A percentile compares a stretch with the other conserved stretches of the same genome.
phyloP scores from a whole-genome alignment of 2,888 invertebrate species.

The Oxystoma pomonae region DNA sequence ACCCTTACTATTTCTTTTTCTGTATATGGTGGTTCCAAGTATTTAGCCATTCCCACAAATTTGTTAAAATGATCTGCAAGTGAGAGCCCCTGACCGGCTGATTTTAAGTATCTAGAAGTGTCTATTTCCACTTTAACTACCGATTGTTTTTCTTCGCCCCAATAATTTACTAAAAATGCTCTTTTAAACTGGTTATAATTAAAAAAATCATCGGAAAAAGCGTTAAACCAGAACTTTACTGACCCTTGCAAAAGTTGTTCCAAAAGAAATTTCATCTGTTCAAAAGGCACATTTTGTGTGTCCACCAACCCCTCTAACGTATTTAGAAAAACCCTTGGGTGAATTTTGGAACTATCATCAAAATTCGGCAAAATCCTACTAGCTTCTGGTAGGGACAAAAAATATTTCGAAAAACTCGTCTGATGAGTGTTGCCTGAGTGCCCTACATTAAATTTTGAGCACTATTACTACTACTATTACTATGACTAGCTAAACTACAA shows the following conservation, averaged over 20 bases:
- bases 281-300: constrained; percentile 4
- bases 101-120: background rate
- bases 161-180: background rate
- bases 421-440: too few species aligned
- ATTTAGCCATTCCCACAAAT: background rate
- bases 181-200: background rate
- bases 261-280: constrained; percentile 4
- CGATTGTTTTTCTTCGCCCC: background rate
- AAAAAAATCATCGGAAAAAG: background rate
- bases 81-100: background rate
- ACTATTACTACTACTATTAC: background rate
- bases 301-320: constrained; percentile 2
- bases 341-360: background rate
- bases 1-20: background rate
- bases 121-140: background rate
- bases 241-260: constrained; percentile 7
- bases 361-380: background rate
- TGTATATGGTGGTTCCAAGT: background rate
- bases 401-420: background rate
- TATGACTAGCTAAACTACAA: background rate
- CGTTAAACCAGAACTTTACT: background rate
- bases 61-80: background rate
- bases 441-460: too few species aligned
- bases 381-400: background rate
- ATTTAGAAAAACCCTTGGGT: constrained; percentile 1